A percentile compares a stretch with the other conserved stretches of the same genome.
Evolutionary conservation across 2,113 vertebrate species (phyloP).

Genomic region (Crotalus horridus): DNA sequence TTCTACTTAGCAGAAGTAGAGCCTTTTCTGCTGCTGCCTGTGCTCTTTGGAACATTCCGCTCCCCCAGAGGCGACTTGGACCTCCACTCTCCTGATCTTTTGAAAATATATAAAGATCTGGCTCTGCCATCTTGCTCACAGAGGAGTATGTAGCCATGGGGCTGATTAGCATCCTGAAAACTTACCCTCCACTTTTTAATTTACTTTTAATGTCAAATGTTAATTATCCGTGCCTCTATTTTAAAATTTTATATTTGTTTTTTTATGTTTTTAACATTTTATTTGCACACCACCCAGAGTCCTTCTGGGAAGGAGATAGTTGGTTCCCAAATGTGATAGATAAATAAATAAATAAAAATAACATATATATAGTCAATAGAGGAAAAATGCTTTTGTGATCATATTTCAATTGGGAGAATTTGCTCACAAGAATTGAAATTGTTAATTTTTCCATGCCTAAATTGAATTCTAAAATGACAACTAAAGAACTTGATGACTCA

Average conservation of each 20-base stretch:
- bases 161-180: not conserved
- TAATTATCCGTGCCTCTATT: not conserved
- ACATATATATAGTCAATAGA: not conserved
- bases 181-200: not conserved
- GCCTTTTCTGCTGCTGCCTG: not conserved
- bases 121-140: not conserved
- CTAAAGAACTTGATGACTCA: not conserved
- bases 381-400: not conserved
- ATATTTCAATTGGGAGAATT: not conserved
- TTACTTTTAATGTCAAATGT: not conserved
- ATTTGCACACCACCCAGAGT: not conserved
- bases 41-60: not conserved
- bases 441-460: conserved; percentile 2
- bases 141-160: not conserved
- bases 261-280: not conserved
- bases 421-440: not conserved
- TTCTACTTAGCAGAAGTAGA: not conserved
- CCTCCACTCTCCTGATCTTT: too few species aligned
- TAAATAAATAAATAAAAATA: too few species aligned
- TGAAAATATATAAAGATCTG: not conserved
- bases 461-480: not conserved
- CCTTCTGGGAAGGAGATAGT: not conserved
- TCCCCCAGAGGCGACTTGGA: not conserved
- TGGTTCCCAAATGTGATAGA: not conserved
- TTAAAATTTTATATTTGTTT: not conserved